Conservation (phyloP, 2,888 invertebrate species). For the Pollenia labialis region DNA sequence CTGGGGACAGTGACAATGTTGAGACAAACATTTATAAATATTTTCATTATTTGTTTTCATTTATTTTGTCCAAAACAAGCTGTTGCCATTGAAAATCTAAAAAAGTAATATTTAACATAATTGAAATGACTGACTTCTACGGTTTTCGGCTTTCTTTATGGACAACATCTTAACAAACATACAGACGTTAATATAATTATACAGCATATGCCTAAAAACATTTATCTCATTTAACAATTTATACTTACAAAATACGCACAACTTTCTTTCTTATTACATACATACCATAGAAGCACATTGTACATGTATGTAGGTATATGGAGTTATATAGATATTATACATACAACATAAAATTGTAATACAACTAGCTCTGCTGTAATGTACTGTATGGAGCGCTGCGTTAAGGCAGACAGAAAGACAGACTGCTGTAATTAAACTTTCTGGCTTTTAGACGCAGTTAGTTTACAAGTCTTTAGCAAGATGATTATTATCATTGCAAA, state of each 20-base stretch:
- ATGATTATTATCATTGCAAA: constrained; percentile 61
- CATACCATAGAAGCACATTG: neutral
- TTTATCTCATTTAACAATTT: constrained; percentile 40
- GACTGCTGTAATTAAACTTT: constrained; percentile 33
- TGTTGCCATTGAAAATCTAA: constrained; percentile 57
- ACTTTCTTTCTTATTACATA: constrained; percentile 47
- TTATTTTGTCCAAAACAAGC: constrained; percentile 54
- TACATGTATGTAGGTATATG: neutral
- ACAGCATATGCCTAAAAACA: constrained; percentile 17
- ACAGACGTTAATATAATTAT: neutral
- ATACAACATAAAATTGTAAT: constrained; percentile 4
- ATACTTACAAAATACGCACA: constrained; percentile 55
- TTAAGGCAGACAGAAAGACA: neutral
- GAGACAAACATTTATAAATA: constrained; percentile 49
- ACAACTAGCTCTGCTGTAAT: constrained; percentile 29
- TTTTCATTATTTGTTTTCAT: constrained; percentile 54
- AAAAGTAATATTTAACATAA: constrained; percentile 53
- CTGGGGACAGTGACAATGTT: constrained; percentile 60
- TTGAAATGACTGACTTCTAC: constrained; percentile 67
- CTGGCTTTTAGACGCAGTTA: constrained; percentile 45
- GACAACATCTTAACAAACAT: neutral
- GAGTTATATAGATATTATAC: too few relatives aligned
- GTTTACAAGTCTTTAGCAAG: constrained; percentile 55
- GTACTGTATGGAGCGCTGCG: constrained; percentile 1
- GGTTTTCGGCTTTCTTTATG: constrained; percentile 69